These are phyloP conservation scores for Typhlomys cinereus DNA, from an alignment of 2,113 vertebrate species.

Conservation along the genomic window DNA sequence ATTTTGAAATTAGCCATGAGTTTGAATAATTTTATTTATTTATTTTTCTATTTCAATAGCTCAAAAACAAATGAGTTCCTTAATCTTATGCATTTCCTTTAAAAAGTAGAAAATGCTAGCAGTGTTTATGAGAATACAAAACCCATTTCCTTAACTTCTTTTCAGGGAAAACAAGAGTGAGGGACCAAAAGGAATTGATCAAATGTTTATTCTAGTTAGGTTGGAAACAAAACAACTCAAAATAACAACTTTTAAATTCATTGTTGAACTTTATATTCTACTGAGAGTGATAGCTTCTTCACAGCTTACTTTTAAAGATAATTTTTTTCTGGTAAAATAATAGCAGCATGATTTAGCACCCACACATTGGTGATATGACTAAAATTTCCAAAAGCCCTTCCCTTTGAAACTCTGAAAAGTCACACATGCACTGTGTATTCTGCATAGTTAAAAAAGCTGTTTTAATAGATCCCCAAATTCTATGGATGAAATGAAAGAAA, in stretches of 20 bases:
- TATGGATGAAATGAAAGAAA: background rate
- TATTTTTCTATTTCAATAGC: conserved; percentile 78
- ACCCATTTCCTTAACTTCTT: background rate
- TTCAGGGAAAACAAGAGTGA: conserved; percentile 20
- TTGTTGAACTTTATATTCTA: conserved; percentile 46
- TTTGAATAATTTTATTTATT: conserved; percentile 81
- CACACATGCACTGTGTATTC: background rate
- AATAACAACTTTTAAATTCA: conserved; percentile 50
- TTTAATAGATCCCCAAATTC: conserved; percentile 3
- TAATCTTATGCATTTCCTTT: conserved; percentile 71
- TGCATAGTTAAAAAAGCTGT: background rate
- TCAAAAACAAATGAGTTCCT: conserved; percentile 70
- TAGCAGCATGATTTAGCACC: background rate
- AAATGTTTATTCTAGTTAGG: background rate
- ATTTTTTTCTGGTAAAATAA: conserved; percentile 14
- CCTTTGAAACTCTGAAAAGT: background rate
- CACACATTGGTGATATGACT: background rate
- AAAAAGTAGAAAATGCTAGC: conserved; percentile 72
- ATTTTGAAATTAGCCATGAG: conserved; percentile 75
- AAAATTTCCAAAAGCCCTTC: background rate
- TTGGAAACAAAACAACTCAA: conserved; percentile 48
- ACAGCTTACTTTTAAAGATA: conserved; percentile 17
- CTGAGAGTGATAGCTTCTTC: conserved; percentile 40
- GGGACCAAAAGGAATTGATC: conserved; percentile 34
- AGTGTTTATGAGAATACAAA: conserved; percentile 57